These are phyloP conservation scores for Drosophila repletoides DNA, from an alignment of 1,140 invertebrate species.

Conservation along the genomic window DNA sequence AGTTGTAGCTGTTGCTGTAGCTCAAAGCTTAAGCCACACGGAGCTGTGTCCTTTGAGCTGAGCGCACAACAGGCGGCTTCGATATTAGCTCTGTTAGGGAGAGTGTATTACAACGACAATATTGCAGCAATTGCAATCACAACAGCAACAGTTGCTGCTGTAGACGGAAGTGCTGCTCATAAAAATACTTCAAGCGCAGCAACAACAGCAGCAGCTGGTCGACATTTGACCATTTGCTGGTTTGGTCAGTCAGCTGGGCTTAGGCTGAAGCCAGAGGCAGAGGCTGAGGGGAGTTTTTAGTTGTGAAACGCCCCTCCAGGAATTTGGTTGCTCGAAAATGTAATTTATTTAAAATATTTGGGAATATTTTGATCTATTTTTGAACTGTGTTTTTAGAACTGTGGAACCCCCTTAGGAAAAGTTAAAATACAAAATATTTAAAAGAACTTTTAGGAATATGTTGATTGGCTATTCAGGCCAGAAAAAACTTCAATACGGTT, in stretches of 20 bases:
- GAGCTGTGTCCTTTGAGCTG: not conserved
- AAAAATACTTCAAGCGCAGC: slow-evolving; percentile 61
- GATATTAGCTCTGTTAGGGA: slow-evolving; percentile 20
- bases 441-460: no score
- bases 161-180: slow-evolving; percentile 54
- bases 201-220: slow-evolving; percentile 32
- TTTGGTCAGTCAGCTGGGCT: not conserved
- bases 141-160: slow-evolving; percentile 29
- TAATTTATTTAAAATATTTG: no score
- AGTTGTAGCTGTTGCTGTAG: not conserved
- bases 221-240: slow-evolving; percentile 32
- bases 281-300: no score
- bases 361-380: no score
- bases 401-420: no score
- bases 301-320: no score
- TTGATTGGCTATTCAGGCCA: no score
- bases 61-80: not conserved
- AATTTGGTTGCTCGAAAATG: no score
- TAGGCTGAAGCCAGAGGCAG: not conserved
- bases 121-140: slow-evolving; percentile 5
- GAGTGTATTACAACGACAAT: slow-evolving; percentile 8
- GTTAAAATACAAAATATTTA: no score
- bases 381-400: no score
- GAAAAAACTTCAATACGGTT: no score
- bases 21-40: not conserved